Evolutionary conservation across 2,888 invertebrate species (phyloP), one percentile per base, ranked within the genome.

Genomic region (Netelia inedita): DNA sequence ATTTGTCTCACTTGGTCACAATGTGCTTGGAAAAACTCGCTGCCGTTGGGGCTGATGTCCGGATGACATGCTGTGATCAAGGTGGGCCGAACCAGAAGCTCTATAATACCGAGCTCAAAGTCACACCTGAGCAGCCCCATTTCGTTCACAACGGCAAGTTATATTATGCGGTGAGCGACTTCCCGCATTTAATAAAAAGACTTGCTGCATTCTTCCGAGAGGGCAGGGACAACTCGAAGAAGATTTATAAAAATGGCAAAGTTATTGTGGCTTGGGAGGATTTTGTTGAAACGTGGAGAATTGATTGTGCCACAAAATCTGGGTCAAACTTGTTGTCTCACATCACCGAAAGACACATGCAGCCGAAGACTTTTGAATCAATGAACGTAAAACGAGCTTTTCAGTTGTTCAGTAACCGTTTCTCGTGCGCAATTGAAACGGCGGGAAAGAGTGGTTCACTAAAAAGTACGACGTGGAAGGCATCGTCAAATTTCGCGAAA

Each of bases 371-470:
- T 50, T 79, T 79, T 53, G 79, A 79, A 79, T 53, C 72, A 19
- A 79, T 79, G 72, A 79, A 79, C 28, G 63, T 79, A 1, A 79
- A 72, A 63, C 79, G 72, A 50, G 61, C 59, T n/a, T 79, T 69
- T 59, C 78, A 79, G 69, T 69, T 79, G 55, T 50, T 79, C 41
- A 79, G 61, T 43, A 61, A 63, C 63, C 21, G 28, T 53, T 75
- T 63, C 53, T 61, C 65, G n/a, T 43, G 35, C 21, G 65, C 75
- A 59, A 75, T 75, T 16, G 63, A 63, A 19, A 63, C 65, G 41
- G 43, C 75, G 46, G 50, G 63, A 50, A 2, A 9, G 50, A 50
- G 50, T 50, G 50, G 50, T 50, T n/a, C n/a, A 8, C 50, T 50
- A 11, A 50, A 50, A 11, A 69, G 53, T 16, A 28, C 23, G 28